Percentiles rank a stretch among this genome's conserved stretches.
These are phyloP conservation scores for Bombyx huttoni DNA, from an alignment of 2,888 invertebrate species.

Conservation along the genomic window DNA sequence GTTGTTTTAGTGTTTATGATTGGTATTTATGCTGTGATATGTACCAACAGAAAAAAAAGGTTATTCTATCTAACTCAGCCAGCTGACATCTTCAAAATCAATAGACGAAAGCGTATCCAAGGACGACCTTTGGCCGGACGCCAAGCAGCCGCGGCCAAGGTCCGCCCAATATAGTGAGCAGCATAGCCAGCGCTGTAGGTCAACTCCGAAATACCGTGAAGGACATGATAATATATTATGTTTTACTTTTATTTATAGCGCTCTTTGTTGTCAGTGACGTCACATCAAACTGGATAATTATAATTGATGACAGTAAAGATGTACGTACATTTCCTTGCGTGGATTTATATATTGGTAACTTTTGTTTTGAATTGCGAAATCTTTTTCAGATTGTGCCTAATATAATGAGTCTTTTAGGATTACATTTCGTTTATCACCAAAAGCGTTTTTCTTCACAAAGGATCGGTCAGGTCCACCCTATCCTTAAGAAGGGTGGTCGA, in stretches of 20 bases:
- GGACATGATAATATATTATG: background rate
- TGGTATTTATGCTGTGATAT: no score
- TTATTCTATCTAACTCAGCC: background rate
- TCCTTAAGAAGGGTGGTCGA: no score
- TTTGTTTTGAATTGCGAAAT: background rate
- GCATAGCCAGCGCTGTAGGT: constrained; percentile 1
- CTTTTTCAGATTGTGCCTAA: no score
- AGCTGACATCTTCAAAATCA: constrained; percentile 3
- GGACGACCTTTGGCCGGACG: constrained; percentile 7
- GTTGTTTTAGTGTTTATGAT: no score
- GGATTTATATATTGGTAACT: background rate
- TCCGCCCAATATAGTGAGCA: constrained; percentile 1
- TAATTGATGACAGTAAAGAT: background rate
- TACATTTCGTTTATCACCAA: no score
- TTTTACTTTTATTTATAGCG: background rate
- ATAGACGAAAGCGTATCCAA: constrained; percentile 8
- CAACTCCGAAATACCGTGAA: background rate
- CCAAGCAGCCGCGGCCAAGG: constrained; percentile 8
- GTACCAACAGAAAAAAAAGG: background rate
- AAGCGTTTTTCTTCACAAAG: no score
- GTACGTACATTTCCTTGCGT: background rate
- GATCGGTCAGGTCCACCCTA: no score
- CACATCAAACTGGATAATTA: background rate
- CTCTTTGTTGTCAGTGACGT: background rate
- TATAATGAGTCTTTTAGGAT: no score